Percentiles rank a stretch among this genome's conserved stretches.
phyloP scores from a whole-genome alignment of 2,797 vertebrate genomes.

The Clarias pachynema region DNA sequence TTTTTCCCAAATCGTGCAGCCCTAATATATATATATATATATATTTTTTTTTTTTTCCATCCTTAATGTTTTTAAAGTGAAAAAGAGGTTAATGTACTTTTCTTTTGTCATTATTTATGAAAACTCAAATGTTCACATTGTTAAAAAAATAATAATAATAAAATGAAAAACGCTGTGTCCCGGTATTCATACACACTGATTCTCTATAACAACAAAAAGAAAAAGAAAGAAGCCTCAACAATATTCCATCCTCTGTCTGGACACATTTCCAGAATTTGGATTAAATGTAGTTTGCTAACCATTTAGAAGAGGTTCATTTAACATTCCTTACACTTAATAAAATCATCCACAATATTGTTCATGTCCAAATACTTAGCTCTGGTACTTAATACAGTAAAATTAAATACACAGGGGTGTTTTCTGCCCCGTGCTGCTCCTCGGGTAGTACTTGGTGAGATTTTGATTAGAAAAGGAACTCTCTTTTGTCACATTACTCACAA shows the following conservation, averaged over 20 bases:
- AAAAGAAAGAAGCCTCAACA: too few relatives aligned
- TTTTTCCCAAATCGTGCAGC: too few relatives aligned
- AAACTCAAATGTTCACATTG: not conserved
- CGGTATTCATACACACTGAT: not conserved
- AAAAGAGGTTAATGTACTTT: too few relatives aligned
- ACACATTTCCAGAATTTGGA: not conserved
- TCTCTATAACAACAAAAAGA: too few relatives aligned
- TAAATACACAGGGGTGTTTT: not conserved
- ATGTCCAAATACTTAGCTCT: not conserved
- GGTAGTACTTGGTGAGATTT: not conserved
- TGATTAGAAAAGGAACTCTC: not conserved
- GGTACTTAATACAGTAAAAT: not conserved
- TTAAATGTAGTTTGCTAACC: not conserved
- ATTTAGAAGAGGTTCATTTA: not conserved
- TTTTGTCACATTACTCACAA: not conserved
- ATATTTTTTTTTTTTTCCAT: too few relatives aligned
- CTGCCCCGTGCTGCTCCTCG: not conserved
- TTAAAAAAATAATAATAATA: not conserved
- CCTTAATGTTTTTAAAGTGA: too few relatives aligned
- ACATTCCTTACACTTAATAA: not conserved
- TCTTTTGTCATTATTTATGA: too few relatives aligned
- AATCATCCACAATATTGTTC: not conserved
- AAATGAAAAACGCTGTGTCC: not conserved
- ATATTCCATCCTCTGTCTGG: not conserved
- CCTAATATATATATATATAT: too few relatives aligned